These are phyloP conservation scores for Zaprionus davidi DNA, from an alignment of 1,140 invertebrate genomes.

Conservation along the genomic window DNA sequence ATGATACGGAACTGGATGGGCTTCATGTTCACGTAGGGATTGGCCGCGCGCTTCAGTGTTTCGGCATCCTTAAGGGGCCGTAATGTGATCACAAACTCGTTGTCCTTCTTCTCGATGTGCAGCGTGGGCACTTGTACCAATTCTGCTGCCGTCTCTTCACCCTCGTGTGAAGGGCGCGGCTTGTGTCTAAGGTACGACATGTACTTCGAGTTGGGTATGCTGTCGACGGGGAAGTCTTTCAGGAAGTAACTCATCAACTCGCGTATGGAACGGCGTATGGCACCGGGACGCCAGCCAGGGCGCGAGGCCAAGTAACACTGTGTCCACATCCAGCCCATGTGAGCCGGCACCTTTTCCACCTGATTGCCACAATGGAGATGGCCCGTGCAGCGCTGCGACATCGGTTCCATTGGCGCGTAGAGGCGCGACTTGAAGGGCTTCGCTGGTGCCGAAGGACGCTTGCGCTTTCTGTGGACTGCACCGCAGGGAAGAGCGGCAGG, in stretches of 20 bases:
- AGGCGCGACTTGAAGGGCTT: conserved; percentile 35
- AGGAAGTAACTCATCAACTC: conserved; percentile 77
- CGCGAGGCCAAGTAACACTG: conserved; percentile 45
- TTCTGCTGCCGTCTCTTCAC: conserved; percentile 30
- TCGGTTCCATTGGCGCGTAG: conserved; percentile 19
- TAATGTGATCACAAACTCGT: conserved; percentile 72
- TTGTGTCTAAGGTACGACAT: conserved; percentile 57
- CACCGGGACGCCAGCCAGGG: conserved; percentile 72
- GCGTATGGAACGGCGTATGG: conserved; percentile 73
- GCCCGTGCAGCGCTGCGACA: not conserved
- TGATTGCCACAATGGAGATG: conserved; percentile 25
- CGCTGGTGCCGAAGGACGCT: not conserved
- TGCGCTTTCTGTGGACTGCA: conserved; percentile 9
- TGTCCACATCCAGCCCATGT: conserved; percentile 84
- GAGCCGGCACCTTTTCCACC: conserved; percentile 56
- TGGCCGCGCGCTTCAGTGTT: conserved; percentile 51
- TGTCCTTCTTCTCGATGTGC: conserved; percentile 77
- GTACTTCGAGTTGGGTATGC: conserved; percentile 64
- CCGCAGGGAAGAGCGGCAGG: not conserved
- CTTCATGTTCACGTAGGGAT: conserved; percentile 76
- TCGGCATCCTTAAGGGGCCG: conserved; percentile 66
- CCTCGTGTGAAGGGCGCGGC: not conserved
- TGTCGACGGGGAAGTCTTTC: conserved; percentile 72
- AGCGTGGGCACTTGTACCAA: conserved; percentile 71
- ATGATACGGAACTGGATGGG: conserved; percentile 77